Percentiles rank a stretch among this genome's conserved stretches.
phyloP scores from a whole-genome alignment of 2,888 invertebrate genomes.

The Meteorus cinctellus region DNA sequence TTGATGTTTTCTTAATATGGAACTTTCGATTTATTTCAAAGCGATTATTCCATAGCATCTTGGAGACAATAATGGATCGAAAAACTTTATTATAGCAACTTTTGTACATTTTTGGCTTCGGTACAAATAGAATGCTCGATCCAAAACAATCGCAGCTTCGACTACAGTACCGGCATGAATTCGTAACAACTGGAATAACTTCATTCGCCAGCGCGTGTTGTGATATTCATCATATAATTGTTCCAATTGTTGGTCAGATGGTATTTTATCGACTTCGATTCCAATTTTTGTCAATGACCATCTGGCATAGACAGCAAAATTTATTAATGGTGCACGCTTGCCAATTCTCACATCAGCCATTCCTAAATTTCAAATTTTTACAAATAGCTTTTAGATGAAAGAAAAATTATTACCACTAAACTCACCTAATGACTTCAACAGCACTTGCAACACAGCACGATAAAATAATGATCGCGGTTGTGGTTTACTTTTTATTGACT shows the following conservation, averaged over 20 bases:
- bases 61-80: conserved; percentile 89
- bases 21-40: conserved; percentile 70
- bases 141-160: conserved; percentile 87
- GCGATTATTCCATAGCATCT: conserved; percentile 86
- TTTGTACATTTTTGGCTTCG: conserved; percentile 77
- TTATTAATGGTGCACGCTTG: conserved; percentile 77
- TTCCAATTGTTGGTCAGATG: conserved; percentile 73
- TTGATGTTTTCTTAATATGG: background rate
- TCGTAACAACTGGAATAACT: conserved; percentile 85
- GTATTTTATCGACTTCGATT: conserved; percentile 73
- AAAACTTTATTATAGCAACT: conserved; percentile 83
- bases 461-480: conserved; percentile 83
- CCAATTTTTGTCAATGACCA: conserved; percentile 80
- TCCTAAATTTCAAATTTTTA: conserved; percentile 71
- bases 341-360: conserved; percentile 77
- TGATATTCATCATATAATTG: conserved; percentile 70
- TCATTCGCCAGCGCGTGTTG: conserved; percentile 77
- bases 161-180: conserved; percentile 85
- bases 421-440: conserved; percentile 64
- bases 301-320: conserved; percentile 82
- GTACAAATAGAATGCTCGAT: conserved; percentile 84
- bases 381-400: conserved; percentile 72
- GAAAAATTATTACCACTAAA: background rate
- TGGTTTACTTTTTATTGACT: conserved; percentile 75
- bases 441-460: conserved; percentile 83